Conservation (phyloP, 1,140 invertebrate species). For the Eulimnadia texana region DNA sequence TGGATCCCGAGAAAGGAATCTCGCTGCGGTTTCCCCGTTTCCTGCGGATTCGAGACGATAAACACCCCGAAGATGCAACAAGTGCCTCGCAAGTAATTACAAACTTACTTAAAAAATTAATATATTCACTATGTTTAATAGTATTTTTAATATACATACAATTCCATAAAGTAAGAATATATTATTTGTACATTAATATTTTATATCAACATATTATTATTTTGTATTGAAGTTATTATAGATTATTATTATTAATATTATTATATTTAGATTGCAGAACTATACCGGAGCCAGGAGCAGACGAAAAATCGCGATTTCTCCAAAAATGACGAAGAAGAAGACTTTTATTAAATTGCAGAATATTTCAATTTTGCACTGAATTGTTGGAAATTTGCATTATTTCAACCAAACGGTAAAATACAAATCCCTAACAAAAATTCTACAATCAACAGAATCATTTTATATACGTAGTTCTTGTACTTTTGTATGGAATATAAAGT, state of each 20-base stretch:
- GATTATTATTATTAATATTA: slow-evolving; percentile 9
- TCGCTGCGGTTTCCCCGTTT: slow-evolving; percentile 93
- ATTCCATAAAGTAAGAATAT: not conserved
- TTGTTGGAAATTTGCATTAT: not conserved
- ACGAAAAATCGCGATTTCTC: slow-evolving; percentile 58
- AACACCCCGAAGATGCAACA: slow-evolving; percentile 82
- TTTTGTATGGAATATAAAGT: not conserved
- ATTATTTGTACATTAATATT: not conserved
- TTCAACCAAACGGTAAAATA: too few species aligned
- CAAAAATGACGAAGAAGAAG: slow-evolving; percentile 40
- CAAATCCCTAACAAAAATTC: not conserved
- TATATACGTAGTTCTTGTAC: not conserved
- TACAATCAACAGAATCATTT: not conserved
- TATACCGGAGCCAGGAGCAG: slow-evolving; percentile 83
- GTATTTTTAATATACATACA: not conserved
- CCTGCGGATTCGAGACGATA: slow-evolving; percentile 83
- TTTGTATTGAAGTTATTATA: too few species aligned
- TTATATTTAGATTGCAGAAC: slow-evolving; percentile 38
- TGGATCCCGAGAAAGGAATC: slow-evolving; percentile 85
- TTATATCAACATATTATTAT: not conserved
- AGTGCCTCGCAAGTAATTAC: slow-evolving; percentile 59
- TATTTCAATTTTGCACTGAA: not conserved
- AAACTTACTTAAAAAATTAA: slow-evolving; percentile 33
- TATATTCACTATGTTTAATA: not conserved
- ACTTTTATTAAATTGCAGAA: slow-evolving; percentile 39